Evolutionary conservation across 2,113 vertebrate genomes (phyloP).

Genomic region (Xyrauchen texanus): DNA sequence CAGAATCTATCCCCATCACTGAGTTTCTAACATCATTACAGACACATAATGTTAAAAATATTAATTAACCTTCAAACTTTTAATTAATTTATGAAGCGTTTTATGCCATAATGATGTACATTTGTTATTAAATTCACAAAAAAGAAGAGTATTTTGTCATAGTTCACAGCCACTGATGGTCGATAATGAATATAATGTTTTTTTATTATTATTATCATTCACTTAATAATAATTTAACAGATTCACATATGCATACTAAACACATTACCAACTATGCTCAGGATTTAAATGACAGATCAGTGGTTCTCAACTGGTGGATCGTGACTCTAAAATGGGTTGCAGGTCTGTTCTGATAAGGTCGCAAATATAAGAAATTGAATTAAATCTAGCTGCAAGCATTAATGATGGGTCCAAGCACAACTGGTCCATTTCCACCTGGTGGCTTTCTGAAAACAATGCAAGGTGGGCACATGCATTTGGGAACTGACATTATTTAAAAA

Average conservation of each 20-base stretch:
- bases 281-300: neutral
- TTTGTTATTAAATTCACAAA: neutral
- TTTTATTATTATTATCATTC: neutral
- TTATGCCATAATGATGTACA: constrained; percentile 4
- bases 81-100: neutral
- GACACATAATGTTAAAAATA: neutral
- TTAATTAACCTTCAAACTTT: constrained; percentile 1
- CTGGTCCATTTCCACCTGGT: no score
- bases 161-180: constrained; percentile 7
- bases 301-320: no score
- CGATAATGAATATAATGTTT: neutral
- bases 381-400: no score
- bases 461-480: no score
- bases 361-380: no score
- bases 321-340: no score
- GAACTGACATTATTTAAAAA: no score
- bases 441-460: no score
- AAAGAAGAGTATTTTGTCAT: neutral
- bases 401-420: no score
- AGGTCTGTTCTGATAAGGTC: no score
- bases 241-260: constrained; percentile 15
- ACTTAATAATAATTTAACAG: constrained; percentile 6
- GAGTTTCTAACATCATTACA: neutral
- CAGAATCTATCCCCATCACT: neutral
- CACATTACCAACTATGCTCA: neutral